phyloP scores from a whole-genome alignment of 1,140 invertebrate genomes.

The Limonius californicus region DNA sequence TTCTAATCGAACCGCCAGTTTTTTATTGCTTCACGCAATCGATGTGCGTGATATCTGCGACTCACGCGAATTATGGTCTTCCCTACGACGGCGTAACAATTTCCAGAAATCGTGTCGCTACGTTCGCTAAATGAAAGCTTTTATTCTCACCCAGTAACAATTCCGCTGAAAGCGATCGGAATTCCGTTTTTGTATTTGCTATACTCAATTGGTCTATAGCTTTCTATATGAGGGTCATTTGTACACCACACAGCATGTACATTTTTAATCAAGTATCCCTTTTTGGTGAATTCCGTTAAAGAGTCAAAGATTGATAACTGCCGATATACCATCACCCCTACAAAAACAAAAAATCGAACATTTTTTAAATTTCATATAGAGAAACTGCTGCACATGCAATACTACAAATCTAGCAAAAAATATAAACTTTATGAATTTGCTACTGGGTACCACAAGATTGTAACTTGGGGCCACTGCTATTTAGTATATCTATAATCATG shows the following conservation, averaged over 20 bases:
- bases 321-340: no score
- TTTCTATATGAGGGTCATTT: neutral
- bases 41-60: constrained; percentile 7
- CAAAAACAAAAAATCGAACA: no score
- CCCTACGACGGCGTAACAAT: neutral
- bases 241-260: neutral
- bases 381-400: no score
- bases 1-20: constrained; percentile 17
- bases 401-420: no score
- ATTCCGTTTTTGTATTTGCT: constrained; percentile 1
- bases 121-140: constrained; percentile 3
- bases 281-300: neutral
- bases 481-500: no score
- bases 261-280: neutral
- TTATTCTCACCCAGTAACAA: constrained; percentile 3
- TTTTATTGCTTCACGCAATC: constrained; percentile 7
- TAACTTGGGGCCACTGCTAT: no score
- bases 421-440: no score
- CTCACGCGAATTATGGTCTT: neutral
- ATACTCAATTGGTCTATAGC: constrained; percentile 1
- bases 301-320: neutral
- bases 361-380: no score
- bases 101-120: constrained; percentile 1
- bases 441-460: no score
- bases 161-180: neutral